Percentiles rank a stretch among this genome's conserved stretches.
phyloP scores from a whole-genome alignment of 2,113 vertebrate genomes.

The Psammodynastes pulverulentus region DNA sequence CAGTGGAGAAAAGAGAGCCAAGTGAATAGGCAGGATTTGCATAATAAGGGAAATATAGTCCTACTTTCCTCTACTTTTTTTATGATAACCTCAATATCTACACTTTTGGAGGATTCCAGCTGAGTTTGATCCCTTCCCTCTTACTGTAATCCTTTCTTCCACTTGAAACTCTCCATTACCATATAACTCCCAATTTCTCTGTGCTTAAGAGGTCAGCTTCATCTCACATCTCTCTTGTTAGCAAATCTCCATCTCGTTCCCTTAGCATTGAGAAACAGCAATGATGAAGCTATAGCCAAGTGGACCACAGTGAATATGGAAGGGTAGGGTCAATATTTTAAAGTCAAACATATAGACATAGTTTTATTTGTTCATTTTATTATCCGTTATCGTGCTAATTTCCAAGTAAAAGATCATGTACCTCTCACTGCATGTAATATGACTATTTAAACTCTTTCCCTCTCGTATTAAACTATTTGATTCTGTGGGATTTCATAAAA shows the following conservation, averaged over 20 bases:
- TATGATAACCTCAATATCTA: background rate
- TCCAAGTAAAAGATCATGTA: background rate
- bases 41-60: background rate
- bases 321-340: background rate
- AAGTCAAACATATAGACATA: background rate
- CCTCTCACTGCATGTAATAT: background rate
- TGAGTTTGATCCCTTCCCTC: background rate
- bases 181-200: background rate
- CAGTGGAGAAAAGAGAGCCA: background rate
- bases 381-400: background rate
- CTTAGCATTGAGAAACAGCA: background rate
- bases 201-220: background rate
- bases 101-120: background rate
- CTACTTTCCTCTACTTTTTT: background rate
- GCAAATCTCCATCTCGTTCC: background rate
- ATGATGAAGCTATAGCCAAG: background rate
- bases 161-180: background rate
- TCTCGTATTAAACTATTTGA: background rate
- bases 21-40: background rate
- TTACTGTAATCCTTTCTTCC: background rate
- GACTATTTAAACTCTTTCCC: background rate
- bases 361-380: background rate
- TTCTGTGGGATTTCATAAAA: background rate
- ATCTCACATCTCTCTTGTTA: background rate
- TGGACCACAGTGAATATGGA: background rate